Conservation (phyloP, 2,888 invertebrate species). For the Dichetophora obliterata region DNA sequence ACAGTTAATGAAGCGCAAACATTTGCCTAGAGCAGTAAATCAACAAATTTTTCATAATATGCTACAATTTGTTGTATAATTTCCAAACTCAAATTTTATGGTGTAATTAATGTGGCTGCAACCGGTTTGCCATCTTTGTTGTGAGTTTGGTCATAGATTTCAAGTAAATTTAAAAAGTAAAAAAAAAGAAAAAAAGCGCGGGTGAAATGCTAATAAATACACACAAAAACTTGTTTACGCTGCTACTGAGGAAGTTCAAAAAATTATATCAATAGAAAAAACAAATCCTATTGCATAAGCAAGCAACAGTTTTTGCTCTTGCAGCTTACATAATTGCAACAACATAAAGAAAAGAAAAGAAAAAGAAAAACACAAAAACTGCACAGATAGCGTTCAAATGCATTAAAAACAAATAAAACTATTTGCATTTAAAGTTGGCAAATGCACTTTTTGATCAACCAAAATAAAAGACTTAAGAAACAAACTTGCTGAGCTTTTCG, state of each 20-base stretch:
- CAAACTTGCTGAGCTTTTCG: neutral
- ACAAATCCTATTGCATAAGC: neutral
- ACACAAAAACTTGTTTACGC: no score
- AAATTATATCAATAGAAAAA: constrained; percentile 16
- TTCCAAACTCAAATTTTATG: no score
- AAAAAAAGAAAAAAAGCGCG: neutral
- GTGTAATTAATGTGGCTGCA: no score
- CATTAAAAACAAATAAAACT: neutral
- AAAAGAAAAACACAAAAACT: neutral
- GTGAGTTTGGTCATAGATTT: neutral
- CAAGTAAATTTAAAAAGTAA: neutral
- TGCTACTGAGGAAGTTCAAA: no score
- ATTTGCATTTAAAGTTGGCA: neutral
- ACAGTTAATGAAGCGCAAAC: no score
- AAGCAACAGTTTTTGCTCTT: neutral
- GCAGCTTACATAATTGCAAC: constrained; percentile 4
- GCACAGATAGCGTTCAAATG: neutral
- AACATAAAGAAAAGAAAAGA: neutral
- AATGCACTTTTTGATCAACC: neutral
- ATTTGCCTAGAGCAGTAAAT: no score
- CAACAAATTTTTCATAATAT: no score
- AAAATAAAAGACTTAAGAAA: constrained; percentile 8
- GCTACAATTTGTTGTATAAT: no score
- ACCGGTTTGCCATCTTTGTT: neutral
- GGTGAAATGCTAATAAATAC: constrained; percentile 16